These are phyloP conservation scores for Corythornis vintsioides DNA, from an alignment of 2,113 vertebrate genomes.

Conservation along the genomic window DNA sequence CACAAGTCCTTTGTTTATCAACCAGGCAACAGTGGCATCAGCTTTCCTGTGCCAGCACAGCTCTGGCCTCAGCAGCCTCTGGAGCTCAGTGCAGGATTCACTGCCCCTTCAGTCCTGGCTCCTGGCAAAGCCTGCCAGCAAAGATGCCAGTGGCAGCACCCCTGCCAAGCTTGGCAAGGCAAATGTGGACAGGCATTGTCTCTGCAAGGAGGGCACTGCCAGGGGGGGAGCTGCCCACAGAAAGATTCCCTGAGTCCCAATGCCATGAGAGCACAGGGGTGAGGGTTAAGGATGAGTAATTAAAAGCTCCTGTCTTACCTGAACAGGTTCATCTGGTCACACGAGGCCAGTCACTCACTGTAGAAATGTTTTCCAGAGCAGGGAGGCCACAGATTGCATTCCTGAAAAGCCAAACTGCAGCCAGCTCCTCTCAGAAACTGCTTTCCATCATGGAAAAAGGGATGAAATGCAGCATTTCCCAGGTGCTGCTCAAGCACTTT, in stretches of 20 bases:
- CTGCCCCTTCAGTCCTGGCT: background rate
- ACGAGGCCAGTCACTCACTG: background rate
- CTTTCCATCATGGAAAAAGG: background rate
- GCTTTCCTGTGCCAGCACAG: background rate
- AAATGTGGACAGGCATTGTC: background rate
- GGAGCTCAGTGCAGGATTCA: background rate
- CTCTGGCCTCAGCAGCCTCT: background rate
- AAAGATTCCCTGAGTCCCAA: background rate
- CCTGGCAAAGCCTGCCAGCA: background rate
- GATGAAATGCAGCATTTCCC: background rate
- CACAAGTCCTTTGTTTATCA: constrained; percentile 16
- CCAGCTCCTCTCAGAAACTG: background rate
- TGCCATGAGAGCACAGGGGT: background rate
- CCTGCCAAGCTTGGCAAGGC: background rate
- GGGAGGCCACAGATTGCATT: background rate
- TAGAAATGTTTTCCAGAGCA: background rate
- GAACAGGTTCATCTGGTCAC: background rate
- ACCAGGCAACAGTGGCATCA: background rate
- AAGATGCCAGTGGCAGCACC: background rate
- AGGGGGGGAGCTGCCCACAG: background rate
- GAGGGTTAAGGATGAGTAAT: background rate
- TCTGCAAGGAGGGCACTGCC: background rate
- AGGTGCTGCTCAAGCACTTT: background rate
- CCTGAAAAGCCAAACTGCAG: background rate
- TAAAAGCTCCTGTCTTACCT: background rate